Evolutionary conservation across 2,113 vertebrate species (phyloP).

Genomic region (Laticauda laticaudata): DNA sequence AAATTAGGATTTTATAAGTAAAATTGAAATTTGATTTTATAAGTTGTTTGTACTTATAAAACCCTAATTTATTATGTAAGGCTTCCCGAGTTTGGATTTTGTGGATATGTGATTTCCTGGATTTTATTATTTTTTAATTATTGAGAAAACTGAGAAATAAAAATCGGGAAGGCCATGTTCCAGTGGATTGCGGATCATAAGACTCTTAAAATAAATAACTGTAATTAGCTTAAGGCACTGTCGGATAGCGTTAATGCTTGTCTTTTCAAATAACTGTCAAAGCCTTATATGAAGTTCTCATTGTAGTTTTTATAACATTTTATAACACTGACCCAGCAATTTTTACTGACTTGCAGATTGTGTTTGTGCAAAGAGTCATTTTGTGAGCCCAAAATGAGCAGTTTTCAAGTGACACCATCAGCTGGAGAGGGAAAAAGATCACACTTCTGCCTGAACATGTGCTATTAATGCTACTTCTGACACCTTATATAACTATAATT

Average conservation of each 20-base stretch:
- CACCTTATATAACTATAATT: slow-evolving; percentile 36
- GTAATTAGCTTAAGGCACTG: background rate
- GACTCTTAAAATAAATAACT: background rate
- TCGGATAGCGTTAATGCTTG: background rate
- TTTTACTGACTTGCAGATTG: background rate
- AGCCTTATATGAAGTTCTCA: background rate
- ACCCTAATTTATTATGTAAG: too few species aligned
- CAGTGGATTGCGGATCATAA: background rate
- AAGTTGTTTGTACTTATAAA: too few species aligned
- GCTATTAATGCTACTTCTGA: slow-evolving; percentile 29
- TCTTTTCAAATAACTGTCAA: background rate
- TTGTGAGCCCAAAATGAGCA: slow-evolving; percentile 14
- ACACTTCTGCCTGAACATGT: slow-evolving; percentile 26
- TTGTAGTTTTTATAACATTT: background rate
- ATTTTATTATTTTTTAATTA: too few species aligned
- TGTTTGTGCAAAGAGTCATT: background rate
- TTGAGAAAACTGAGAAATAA: background rate
- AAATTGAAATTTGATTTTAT: too few species aligned
- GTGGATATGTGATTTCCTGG: too few species aligned
- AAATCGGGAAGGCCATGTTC: background rate
- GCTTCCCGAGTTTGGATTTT: too few species aligned
- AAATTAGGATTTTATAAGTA: background rate
- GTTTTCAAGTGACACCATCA: slow-evolving; percentile 23
- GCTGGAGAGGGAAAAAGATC: background rate
- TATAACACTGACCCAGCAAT: background rate